These are phyloP conservation scores for Artibeus lituratus DNA, from an alignment of 2,797 vertebrate species.

Conservation along the genomic window DNA sequence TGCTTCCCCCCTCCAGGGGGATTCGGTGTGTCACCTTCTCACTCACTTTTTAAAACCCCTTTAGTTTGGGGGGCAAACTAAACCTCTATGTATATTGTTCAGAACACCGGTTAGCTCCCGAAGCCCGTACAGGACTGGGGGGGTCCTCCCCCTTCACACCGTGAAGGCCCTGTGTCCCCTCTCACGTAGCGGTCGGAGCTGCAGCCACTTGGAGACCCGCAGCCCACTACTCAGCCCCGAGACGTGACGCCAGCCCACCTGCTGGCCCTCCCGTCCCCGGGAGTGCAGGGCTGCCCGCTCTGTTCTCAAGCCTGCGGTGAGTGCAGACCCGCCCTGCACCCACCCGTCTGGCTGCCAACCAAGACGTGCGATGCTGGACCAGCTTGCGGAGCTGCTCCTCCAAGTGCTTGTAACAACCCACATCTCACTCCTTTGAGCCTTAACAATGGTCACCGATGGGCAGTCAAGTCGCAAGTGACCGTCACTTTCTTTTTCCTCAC, in stretches of 20 bases:
- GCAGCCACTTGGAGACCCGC: neutral
- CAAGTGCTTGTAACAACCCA: accelerated
- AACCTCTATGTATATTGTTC: neutral
- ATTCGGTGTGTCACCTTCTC: neutral
- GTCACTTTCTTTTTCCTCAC: neutral
- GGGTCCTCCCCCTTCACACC: accelerated
- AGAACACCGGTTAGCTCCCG: neutral
- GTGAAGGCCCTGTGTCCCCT: too few species aligned
- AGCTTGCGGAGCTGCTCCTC: neutral
- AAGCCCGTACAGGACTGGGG: neutral
- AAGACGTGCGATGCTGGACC: neutral
- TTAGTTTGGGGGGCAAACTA: too few species aligned
- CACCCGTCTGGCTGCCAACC: neutral
- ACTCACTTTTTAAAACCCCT: neutral
- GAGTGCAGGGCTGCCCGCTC: neutral
- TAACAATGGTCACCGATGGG: accelerated
- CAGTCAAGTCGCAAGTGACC: neutral
- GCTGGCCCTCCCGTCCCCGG: accelerated
- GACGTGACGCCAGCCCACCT: accelerated
- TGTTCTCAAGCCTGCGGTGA: accelerated
- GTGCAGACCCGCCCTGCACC: accelerated
- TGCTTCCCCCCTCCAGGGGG: neutral
- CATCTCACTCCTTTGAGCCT: accelerated
- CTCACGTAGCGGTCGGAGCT: accelerated
- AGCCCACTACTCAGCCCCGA: accelerated